These are phyloP conservation scores for Lycodopsis pacificus DNA, from an alignment of 2,797 vertebrate species.

Conservation along the genomic window DNA sequence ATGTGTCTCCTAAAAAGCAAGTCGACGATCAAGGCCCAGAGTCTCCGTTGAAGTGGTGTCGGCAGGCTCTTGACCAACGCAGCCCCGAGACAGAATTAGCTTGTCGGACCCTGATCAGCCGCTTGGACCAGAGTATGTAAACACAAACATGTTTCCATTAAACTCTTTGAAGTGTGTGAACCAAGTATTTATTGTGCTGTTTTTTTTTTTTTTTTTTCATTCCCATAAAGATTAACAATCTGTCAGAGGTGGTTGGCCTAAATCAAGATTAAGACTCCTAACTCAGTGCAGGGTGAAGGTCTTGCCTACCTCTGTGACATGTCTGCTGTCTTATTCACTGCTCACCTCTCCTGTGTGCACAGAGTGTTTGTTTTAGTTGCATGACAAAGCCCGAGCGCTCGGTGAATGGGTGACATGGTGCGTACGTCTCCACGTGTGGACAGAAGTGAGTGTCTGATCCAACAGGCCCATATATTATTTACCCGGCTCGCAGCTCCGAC, in stretches of 20 bases:
- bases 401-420: background rate
- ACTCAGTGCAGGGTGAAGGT: background rate
- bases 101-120: slow-evolving; percentile 88
- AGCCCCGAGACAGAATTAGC: slow-evolving; percentile 93
- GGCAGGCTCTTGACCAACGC: slow-evolving; percentile 91
- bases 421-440: slow-evolving; percentile 18
- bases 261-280: background rate
- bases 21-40: slow-evolving; percentile 80
- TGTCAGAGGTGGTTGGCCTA: background rate
- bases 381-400: slow-evolving; percentile 26
- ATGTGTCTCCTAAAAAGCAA: slow-evolving; percentile 90
- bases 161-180: background rate
- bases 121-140: slow-evolving; percentile 90
- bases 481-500: slow-evolving; percentile 40
- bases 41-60: slow-evolving; percentile 92
- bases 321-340: slow-evolving; percentile 61
- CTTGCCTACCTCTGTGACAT: background rate
- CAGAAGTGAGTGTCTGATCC: slow-evolving; percentile 52
- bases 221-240: background rate
- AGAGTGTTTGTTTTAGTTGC: slow-evolving; percentile 12
- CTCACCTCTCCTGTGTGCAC: slow-evolving; percentile 34
- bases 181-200: background rate
- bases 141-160: background rate
- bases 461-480: slow-evolving; percentile 66
- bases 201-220: background rate